These are phyloP conservation scores for Argyrosomus japonicus DNA, from an alignment of 2,113 vertebrate genomes.

Conservation along the genomic window DNA sequence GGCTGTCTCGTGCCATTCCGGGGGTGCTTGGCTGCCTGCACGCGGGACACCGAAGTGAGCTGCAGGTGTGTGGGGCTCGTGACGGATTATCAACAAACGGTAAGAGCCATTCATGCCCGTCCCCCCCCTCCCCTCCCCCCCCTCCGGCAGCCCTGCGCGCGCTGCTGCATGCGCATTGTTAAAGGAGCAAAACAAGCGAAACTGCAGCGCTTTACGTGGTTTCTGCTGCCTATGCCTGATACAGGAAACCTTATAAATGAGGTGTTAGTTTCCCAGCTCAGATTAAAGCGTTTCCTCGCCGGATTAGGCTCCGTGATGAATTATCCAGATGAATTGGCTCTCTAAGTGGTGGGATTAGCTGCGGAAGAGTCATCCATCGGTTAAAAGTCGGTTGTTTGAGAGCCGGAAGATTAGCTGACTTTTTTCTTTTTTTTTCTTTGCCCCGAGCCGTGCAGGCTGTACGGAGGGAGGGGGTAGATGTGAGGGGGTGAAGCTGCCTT, in stretches of 20 bases:
- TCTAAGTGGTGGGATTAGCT: conserved; percentile 52
- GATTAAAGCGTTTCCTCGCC: conserved; percentile 32
- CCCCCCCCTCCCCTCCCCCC: conserved; percentile 32
- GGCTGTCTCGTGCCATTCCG: conserved; percentile 62
- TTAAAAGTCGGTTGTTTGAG: conserved; percentile 26
- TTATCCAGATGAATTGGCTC: conserved; percentile 32
- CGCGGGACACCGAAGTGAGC: conserved; percentile 53
- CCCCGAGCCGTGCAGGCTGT: not conserved
- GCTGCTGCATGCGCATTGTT: conserved; percentile 33
- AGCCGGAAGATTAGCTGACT: conserved; percentile 50
- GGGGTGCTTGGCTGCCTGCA: conserved; percentile 38
- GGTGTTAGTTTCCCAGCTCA: conserved; percentile 21
- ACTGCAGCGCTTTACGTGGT: conserved; percentile 7
- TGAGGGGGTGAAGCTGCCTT: conserved; percentile 16
- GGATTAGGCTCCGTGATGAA: conserved; percentile 48
- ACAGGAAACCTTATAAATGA: conserved; percentile 27
- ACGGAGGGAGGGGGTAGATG: conserved; percentile 2
- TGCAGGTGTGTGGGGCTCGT: conserved; percentile 68
- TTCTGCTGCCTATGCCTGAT: conserved; percentile 10
- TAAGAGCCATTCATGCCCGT: conserved; percentile 64
- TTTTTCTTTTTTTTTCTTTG: conserved; percentile 1
- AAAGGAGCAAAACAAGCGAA: conserved; percentile 17
- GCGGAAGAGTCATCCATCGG: conserved; percentile 37
- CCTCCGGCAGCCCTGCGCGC: conserved; percentile 12
- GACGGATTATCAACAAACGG: conserved; percentile 81